Conservation (phyloP, 1,140 invertebrate species). For the Camponotus vicinus region DNA sequence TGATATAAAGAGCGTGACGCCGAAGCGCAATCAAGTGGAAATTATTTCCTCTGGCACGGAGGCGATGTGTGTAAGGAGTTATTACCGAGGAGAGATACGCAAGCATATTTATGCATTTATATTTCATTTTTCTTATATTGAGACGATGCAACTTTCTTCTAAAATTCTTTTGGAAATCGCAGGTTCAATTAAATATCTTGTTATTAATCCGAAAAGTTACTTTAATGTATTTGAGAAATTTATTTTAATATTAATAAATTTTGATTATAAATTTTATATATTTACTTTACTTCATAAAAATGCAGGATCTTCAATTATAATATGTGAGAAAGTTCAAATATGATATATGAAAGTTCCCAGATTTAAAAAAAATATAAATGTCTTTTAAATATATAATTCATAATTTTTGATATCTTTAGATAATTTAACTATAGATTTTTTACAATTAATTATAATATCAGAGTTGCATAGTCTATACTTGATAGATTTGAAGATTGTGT, state of each 20-base stretch:
- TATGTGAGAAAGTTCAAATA: neutral
- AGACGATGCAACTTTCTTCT: constrained; percentile 68
- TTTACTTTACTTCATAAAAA: constrained; percentile 17
- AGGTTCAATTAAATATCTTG: neutral
- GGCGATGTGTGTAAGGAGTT: constrained; percentile 46
- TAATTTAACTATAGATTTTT: neutral
- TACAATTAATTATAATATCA: neutral
- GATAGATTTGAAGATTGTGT: constrained; percentile 22
- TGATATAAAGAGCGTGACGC: constrained; percentile 12
- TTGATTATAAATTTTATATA: neutral
- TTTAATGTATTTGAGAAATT: neutral
- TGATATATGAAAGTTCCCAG: neutral
- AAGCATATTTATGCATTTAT: constrained; percentile 63
- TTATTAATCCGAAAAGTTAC: neutral
- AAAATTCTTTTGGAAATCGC: neutral
- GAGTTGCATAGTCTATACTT: constrained; percentile 68
- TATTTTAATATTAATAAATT: too few species aligned
- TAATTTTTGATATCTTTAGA: neutral
- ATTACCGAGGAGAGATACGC: constrained; percentile 50
- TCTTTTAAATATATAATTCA: neutral
- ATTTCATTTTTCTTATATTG: constrained; percentile 44
- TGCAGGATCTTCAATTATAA: neutral
- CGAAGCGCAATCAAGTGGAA: constrained; percentile 50
- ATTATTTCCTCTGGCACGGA: constrained; percentile 56
- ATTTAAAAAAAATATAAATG: neutral